A percentile compares a stretch with the other conserved stretches of the same genome.
These are phyloP conservation scores for Sarcophaga bullata DNA, from an alignment of 1,140 invertebrate species.

Conservation along the genomic window DNA sequence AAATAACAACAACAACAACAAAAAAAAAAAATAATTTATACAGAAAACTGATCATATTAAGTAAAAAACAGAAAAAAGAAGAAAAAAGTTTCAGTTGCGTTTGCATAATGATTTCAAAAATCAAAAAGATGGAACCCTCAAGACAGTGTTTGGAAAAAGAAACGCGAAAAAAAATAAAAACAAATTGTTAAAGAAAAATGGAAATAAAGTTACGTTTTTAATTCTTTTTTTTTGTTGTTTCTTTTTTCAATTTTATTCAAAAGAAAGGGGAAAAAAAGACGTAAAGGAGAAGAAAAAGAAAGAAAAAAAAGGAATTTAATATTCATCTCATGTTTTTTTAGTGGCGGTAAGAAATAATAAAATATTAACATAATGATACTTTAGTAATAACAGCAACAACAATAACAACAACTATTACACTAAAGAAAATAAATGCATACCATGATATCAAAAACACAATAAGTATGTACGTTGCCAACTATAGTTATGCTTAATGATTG, in stretches of 20 bases:
- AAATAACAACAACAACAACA: too few species aligned
- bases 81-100: slow-evolving; percentile 14
- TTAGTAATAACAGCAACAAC: slow-evolving; percentile 15
- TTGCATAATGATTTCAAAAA: slow-evolving; percentile 10
- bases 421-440: neutral
- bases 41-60: too few species aligned
- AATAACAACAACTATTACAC: slow-evolving; percentile 21
- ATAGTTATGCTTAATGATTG: too few species aligned
- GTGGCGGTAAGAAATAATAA: slow-evolving; percentile 31
- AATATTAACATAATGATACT: slow-evolving; percentile 41
- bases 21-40: too few species aligned
- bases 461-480: too few species aligned
- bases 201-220: too few species aligned
- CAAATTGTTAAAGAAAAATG: too few species aligned
- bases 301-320: too few species aligned
- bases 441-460: neutral
- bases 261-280: slow-evolving; percentile 14
- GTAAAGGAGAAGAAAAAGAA: too few species aligned
- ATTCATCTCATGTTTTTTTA: slow-evolving; percentile 34
- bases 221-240: neutral
- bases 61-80: too few species aligned
- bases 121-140: neutral
- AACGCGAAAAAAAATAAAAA: neutral
- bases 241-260: slow-evolving; percentile 15
- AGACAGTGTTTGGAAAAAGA: neutral